Percentiles rank a stretch among this genome's conserved stretches.
Evolutionary conservation across 1,140 invertebrate species (phyloP).

Genomic region (Aphaenogaster floridana): DNA sequence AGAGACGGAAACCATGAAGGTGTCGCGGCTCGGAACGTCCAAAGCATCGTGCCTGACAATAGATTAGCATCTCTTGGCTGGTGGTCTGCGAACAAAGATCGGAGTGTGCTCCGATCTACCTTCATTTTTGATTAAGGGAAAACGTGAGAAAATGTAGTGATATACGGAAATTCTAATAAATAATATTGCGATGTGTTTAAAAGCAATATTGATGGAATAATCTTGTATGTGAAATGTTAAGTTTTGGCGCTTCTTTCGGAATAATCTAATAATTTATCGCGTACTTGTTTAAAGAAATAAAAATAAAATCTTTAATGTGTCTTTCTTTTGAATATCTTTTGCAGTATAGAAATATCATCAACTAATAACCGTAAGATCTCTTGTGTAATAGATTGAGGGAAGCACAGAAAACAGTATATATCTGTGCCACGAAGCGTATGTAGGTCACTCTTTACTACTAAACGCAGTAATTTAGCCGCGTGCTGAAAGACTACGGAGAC

Average conservation of each 20-base stretch:
- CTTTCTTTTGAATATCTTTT: background rate
- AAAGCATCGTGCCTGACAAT: conserved; percentile 21
- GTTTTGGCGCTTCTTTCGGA: background rate
- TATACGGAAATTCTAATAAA: background rate
- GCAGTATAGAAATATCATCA: background rate
- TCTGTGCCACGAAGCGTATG: conserved; percentile 5
- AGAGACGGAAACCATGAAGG: conserved; percentile 42
- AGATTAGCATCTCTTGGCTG: conserved; percentile 56
- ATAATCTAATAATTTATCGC: conserved; percentile 2
- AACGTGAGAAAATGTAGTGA: background rate
- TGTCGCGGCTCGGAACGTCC: conserved; percentile 37
- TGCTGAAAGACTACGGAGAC: conserved; percentile 49
- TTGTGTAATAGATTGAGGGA: conserved; percentile 13
- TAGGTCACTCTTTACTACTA: conserved; percentile 43
- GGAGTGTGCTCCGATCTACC: background rate
- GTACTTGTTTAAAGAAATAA: background rate
- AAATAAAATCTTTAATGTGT: background rate
- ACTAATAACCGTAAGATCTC: background rate
- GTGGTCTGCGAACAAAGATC: conserved; percentile 24
- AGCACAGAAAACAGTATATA: conserved; percentile 13
- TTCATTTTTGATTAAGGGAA: background rate
- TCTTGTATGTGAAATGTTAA: background rate
- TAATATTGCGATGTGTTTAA: background rate
- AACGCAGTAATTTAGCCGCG: conserved; percentile 54
- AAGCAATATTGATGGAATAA: background rate